Evolutionary conservation across 2,113 vertebrate species (phyloP).

Genomic region (Callocephalon fimbriatum): DNA sequence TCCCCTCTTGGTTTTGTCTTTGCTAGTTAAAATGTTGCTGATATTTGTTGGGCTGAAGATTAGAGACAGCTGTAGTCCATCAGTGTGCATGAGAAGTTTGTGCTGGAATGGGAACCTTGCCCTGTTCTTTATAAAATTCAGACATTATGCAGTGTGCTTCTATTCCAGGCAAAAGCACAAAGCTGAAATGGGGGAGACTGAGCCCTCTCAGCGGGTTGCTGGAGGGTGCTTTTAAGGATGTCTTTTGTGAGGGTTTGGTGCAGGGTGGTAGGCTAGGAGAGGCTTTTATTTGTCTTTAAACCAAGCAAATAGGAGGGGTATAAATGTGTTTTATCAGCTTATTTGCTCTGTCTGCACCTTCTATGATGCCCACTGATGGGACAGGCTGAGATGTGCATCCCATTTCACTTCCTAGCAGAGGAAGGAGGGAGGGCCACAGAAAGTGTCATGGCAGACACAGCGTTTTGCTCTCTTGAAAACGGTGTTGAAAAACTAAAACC

Average conservation of each 20-base stretch:
- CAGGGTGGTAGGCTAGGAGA: background rate
- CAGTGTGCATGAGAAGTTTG: no score
- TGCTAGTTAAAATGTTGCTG: background rate
- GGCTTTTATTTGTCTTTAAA: background rate
- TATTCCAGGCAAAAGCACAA: background rate
- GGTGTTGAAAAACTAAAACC: background rate
- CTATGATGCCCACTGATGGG: accelerated
- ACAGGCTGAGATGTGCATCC: background rate
- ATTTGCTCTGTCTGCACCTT: background rate
- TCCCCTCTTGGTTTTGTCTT: background rate
- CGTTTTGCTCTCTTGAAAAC: background rate
- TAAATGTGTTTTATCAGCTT: background rate
- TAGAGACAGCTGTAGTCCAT: background rate
- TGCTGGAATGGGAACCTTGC: no score
- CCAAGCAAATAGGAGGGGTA: background rate
- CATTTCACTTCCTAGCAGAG: accelerated
- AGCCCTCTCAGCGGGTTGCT: background rate
- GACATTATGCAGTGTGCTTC: background rate
- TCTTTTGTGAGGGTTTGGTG: background rate
- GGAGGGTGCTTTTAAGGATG: background rate
- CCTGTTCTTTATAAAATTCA: background rate
- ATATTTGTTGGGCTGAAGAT: background rate
- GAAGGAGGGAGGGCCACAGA: background rate
- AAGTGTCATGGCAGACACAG: accelerated
- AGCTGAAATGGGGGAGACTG: background rate